These are phyloP conservation scores for Perccottus glenii DNA, from an alignment of 2,113 vertebrate genomes.

Conservation along the genomic window DNA sequence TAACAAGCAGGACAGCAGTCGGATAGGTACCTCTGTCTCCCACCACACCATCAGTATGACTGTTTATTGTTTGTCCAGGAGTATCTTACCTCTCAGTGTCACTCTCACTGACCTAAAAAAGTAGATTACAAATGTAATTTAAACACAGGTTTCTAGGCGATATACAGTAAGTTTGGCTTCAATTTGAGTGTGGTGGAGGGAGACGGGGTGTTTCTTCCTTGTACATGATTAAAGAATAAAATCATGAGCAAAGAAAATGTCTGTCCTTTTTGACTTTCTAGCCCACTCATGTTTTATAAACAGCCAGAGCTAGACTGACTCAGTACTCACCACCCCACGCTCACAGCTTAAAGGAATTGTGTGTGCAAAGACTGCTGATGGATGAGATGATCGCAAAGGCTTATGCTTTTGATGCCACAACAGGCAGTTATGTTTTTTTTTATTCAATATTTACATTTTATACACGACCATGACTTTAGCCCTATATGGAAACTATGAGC, in stretches of 20 bases:
- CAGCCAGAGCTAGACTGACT: conserved; percentile 28
- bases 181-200: conserved; percentile 1
- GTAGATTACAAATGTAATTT: conserved; percentile 45
- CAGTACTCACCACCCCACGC: conserved; percentile 17
- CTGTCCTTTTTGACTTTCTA: conserved; percentile 24
- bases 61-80: background rate
- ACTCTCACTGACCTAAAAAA: conserved; percentile 61
- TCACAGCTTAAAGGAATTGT: background rate
- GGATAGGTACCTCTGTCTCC: background rate
- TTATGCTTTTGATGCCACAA: conserved; percentile 13
- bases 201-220: background rate
- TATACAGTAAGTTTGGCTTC: conserved; percentile 9
- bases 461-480: background rate
- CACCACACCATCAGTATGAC: conserved; percentile 12
- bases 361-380: background rate
- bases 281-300: conserved; percentile 33
- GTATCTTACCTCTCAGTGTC: conserved; percentile 55
- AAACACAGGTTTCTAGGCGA: conserved; percentile 19
- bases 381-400: conserved; percentile 12
- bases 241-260: background rate
- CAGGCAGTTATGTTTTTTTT: background rate
- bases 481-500: too few relatives aligned
- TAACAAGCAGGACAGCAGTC: background rate
- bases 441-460: conserved; percentile 2
- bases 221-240: background rate